Percentiles rank a stretch among this genome's conserved stretches.
phyloP scores from a whole-genome alignment of 2,888 invertebrate species.

The Metellina segmentata region DNA sequence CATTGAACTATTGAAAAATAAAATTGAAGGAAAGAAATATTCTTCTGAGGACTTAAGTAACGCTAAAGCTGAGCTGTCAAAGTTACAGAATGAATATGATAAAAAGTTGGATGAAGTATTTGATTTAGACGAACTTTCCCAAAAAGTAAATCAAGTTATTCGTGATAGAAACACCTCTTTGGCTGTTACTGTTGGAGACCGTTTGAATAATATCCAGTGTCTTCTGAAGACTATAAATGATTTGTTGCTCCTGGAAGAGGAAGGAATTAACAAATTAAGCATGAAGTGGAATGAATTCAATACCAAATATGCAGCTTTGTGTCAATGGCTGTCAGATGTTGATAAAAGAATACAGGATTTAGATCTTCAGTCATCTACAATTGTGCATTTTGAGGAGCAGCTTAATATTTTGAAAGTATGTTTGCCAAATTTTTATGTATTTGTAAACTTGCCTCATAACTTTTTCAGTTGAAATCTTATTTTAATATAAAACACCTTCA shows the following conservation, averaged over 20 bases:
- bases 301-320: slow-evolving; percentile 46
- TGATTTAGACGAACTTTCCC: slow-evolving; percentile 78
- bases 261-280: slow-evolving; percentile 87
- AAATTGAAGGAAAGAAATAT: slow-evolving; percentile 62
- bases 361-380: slow-evolving; percentile 10
- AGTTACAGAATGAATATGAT: slow-evolving; percentile 82
- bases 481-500: not conserved
- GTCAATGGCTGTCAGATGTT: slow-evolving; percentile 63
- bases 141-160: slow-evolving; percentile 57
- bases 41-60: slow-evolving; percentile 85
- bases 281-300: slow-evolving; percentile 81
- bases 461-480: not conserved
- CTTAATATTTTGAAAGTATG: slow-evolving; percentile 57
- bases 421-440: not conserved
- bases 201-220: slow-evolving; percentile 33
- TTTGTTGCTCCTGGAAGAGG: slow-evolving; percentile 32
- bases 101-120: slow-evolving; percentile 78
- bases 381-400: slow-evolving; percentile 51
- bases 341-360: slow-evolving; percentile 49
- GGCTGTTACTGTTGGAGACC: slow-evolving; percentile 51
- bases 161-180: slow-evolving; percentile 57
- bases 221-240: slow-evolving; percentile 46
- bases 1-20: slow-evolving; percentile 61
- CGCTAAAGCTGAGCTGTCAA: slow-evolving; percentile 87
- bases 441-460: not conserved